Percentiles rank a stretch among this genome's conserved stretches.
phyloP scores from a whole-genome alignment of 2,888 invertebrate species.

The Synanthedon vespiformis region DNA sequence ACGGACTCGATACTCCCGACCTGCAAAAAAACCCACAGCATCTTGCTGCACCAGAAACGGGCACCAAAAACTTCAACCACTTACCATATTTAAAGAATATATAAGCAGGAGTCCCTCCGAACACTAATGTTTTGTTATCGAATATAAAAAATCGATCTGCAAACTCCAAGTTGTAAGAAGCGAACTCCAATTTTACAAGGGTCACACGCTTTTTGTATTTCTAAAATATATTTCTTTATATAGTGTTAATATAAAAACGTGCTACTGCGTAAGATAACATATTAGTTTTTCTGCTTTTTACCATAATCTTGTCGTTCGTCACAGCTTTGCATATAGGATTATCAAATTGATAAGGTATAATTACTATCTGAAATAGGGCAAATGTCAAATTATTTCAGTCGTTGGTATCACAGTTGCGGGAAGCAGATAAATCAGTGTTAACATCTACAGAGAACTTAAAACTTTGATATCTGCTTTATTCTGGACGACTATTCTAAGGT shows the following conservation, averaged over 20 bases:
- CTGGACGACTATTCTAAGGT: no score
- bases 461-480: no score
- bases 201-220: slow-evolving; percentile 34
- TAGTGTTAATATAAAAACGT: not conserved
- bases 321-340: slow-evolving; percentile 24
- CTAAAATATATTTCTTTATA: slow-evolving; percentile 19
- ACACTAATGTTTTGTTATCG: slow-evolving; percentile 33
- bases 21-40: slow-evolving; percentile 6
- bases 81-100: slow-evolving; percentile 54
- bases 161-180: slow-evolving; percentile 33
- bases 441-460: no score
- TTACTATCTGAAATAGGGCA: slow-evolving; percentile 31
- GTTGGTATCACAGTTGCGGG: no score
- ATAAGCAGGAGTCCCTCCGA: slow-evolving; percentile 54
- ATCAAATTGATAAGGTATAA: slow-evolving; percentile 29
- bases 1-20: slow-evolving; percentile 31
- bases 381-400: not conserved
- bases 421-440: no score
- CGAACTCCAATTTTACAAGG: slow-evolving; percentile 27
- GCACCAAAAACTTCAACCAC: slow-evolving; percentile 1
- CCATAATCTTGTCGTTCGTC: slow-evolving; percentile 51
- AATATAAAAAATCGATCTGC: slow-evolving; percentile 49
- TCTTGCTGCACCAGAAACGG: not conserved
- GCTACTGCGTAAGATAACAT: no score
- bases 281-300: slow-evolving; percentile 11